Conservation (phyloP, 2,797 vertebrate species). For the Sebastes goodei region DNA sequence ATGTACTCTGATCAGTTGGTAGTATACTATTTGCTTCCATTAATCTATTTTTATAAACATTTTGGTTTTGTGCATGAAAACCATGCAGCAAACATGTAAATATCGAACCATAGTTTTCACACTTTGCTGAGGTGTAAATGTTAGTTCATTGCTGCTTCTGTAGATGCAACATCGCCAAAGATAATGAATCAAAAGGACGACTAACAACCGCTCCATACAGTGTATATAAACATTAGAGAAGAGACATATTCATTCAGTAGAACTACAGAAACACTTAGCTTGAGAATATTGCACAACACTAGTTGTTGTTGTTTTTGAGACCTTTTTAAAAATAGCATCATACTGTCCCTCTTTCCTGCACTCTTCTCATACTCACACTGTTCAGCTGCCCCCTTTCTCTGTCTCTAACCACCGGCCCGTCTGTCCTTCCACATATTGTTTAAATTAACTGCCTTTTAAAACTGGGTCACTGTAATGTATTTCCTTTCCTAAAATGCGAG, state of each 20-base stretch:
- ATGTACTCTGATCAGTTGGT: neutral
- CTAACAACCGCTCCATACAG: neutral
- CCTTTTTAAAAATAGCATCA: neutral
- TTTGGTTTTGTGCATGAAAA: neutral
- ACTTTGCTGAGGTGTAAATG: neutral
- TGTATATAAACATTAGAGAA: neutral
- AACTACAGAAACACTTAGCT: neutral
- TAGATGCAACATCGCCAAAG: neutral
- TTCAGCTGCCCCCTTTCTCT: neutral
- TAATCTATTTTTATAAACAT: neutral
- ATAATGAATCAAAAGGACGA: neutral
- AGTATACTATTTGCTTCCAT: neutral
- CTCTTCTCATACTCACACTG: neutral
- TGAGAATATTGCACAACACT: too few species aligned
- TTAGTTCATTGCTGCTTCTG: neutral
- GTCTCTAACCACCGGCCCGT: neutral
- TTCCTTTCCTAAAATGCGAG: slow-evolving; percentile 1
- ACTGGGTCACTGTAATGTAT: slow-evolving; percentile 44
- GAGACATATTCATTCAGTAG: neutral
- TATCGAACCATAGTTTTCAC: neutral
- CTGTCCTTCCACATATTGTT: slow-evolving; percentile 55
- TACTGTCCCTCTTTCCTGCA: neutral
- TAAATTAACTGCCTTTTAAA: slow-evolving; percentile 54
- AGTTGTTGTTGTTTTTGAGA: neutral
- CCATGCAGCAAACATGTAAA: neutral